Percentiles rank a stretch among this genome's conserved stretches.
phyloP scores from a whole-genome alignment of 1,140 invertebrate genomes.

The Hylaeus anthracinus region DNA sequence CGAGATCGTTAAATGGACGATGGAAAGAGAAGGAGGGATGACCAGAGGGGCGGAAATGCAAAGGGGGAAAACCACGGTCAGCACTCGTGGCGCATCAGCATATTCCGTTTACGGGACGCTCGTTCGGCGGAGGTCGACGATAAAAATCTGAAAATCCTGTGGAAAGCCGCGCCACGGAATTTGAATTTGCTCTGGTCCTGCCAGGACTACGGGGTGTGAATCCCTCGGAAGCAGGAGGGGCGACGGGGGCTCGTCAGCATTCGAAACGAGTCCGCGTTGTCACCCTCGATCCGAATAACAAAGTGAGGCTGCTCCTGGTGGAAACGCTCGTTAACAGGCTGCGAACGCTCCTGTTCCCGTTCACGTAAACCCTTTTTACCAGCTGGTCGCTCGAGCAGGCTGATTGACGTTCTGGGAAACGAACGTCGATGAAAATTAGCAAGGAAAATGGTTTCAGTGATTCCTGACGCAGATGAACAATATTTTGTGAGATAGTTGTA shows the following conservation, averaged over 20 bases:
- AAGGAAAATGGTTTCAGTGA: not conserved
- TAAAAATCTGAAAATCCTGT: conserved; percentile 65
- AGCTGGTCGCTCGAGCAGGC: not conserved
- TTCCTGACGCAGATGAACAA: not conserved
- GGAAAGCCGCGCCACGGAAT: conserved; percentile 62
- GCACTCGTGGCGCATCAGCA: conserved; percentile 50
- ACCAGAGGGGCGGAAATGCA: not conserved
- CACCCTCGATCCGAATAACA: conserved; percentile 57
- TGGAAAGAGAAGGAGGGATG: not conserved
- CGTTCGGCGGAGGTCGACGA: conserved; percentile 27
- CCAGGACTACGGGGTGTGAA: conserved; percentile 27
- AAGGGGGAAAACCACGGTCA: conserved; percentile 34
- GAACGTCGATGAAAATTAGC: not conserved
- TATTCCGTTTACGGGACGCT: conserved; percentile 60
- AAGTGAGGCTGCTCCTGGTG: conserved; percentile 35
- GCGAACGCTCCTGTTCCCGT: conserved; percentile 26
- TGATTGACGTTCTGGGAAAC: not conserved
- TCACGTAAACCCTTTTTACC: conserved; percentile 9
- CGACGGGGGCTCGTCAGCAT: conserved; percentile 37
- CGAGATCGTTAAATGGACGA: not conserved
- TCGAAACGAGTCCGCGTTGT: conserved; percentile 41
- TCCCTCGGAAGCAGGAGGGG: conserved; percentile 4
- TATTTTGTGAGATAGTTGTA: no score
- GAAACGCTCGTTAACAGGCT: conserved; percentile 48
- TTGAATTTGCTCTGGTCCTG: conserved; percentile 67